These are phyloP conservation scores for Meloidogyne chitwoodi DNA, from an alignment of 1,140 invertebrate genomes.

Conservation along the genomic window DNA sequence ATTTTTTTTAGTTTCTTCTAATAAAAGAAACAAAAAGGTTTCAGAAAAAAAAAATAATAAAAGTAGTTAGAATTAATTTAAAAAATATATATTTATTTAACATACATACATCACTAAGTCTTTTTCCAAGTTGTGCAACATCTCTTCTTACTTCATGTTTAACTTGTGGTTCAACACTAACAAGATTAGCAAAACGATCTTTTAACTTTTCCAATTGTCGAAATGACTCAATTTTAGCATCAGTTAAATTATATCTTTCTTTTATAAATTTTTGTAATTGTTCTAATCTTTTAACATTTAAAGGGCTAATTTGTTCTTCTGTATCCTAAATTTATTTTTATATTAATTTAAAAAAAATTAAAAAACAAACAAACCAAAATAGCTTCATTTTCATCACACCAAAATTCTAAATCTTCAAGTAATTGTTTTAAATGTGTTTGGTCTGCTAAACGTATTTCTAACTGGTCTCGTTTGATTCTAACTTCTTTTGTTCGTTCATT, in stretches of 20 bases:
- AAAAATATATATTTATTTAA: not conserved
- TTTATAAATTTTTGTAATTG: constrained; percentile 7
- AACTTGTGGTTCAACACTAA: constrained; percentile 33
- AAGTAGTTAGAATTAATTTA: too few species aligned
- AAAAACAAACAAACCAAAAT: constrained; percentile 23
- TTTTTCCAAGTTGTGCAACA: constrained; percentile 45
- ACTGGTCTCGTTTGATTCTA: constrained; percentile 1
- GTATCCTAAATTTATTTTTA: not conserved
- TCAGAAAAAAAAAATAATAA: too few species aligned
- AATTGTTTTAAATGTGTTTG: constrained; percentile 39
- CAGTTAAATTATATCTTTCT: constrained; percentile 28
- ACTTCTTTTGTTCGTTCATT: constrained; percentile 23
- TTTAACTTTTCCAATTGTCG: constrained; percentile 39
- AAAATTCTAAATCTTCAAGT: constrained; percentile 42
- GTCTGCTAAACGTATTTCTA: constrained; percentile 41
- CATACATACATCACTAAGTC: constrained; percentile 50
- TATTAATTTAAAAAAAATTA: not conserved
- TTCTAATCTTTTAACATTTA: constrained; percentile 39
- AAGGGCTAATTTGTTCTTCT: not conserved
- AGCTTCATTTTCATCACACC: constrained; percentile 50
- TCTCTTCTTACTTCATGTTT: constrained; percentile 45
- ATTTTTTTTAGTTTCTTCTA: too few species aligned
- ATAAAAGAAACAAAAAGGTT: too few species aligned
- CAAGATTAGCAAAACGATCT: constrained; percentile 46
- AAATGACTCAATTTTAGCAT: constrained; percentile 30